Conservation (phyloP, 2,888 invertebrate genomes). For the Apamea epomidion region DNA sequence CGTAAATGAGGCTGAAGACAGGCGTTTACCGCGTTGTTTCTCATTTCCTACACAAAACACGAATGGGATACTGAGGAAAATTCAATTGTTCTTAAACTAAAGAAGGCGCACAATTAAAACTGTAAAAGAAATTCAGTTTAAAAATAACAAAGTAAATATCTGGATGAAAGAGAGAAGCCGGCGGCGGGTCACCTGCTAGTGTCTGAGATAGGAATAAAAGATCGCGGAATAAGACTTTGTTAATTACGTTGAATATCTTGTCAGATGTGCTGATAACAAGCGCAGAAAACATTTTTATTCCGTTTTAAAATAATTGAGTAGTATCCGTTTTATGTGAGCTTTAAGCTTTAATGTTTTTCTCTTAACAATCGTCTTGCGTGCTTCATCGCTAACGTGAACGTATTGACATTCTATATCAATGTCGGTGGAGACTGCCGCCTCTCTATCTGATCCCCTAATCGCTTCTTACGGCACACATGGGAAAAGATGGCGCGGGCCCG, state of each 20-base stretch:
- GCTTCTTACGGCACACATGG: slow-evolving; percentile 25
- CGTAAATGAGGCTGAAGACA: too few species aligned
- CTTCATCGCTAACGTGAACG: not conserved
- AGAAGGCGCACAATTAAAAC: slow-evolving; percentile 47
- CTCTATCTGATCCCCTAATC: slow-evolving; percentile 50
- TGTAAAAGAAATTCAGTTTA: slow-evolving; percentile 44
- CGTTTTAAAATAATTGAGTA: not conserved
- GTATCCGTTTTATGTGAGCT: not conserved
- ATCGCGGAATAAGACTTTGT: slow-evolving; percentile 22
- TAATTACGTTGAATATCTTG: slow-evolving; percentile 22
- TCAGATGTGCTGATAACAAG: not conserved
- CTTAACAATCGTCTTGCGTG: not conserved
- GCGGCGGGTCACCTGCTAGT: slow-evolving; percentile 18
- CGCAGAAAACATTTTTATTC: not conserved
- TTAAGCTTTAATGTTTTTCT: not conserved
- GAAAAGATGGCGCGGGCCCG: not conserved
- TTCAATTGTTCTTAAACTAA: slow-evolving; percentile 51
- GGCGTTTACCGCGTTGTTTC: slow-evolving; percentile 38
- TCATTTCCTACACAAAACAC: slow-evolving; percentile 36
- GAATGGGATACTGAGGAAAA: slow-evolving; percentile 44
- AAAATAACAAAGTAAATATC: slow-evolving; percentile 53
- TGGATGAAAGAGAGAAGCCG: slow-evolving; percentile 10
- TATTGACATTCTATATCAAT: slow-evolving; percentile 35
- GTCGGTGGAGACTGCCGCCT: not conserved
- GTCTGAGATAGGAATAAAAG: slow-evolving; percentile 22